Conservation (phyloP, 2,888 invertebrate species). For the Sinotaia quadrata region DNA sequence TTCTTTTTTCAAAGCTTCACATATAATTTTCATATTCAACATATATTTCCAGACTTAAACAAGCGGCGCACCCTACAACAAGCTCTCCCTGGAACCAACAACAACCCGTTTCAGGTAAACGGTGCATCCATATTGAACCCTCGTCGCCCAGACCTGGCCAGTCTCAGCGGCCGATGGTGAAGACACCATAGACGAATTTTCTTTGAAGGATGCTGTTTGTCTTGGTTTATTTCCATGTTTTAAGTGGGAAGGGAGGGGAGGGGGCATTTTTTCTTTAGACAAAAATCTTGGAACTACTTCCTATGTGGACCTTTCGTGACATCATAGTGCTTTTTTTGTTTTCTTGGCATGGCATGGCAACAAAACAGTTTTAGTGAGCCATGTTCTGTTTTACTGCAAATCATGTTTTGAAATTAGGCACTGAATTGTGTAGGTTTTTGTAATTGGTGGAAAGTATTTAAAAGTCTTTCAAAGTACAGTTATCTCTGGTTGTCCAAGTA, state of each 20-base stretch:
- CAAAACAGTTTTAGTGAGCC: neutral
- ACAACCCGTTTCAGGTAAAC: constrained; percentile 41
- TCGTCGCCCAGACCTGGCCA: constrained; percentile 53
- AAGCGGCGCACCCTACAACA: constrained; percentile 52
- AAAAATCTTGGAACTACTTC: constrained; percentile 59
- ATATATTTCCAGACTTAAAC: constrained; percentile 53
- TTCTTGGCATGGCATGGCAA: neutral
- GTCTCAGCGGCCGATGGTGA: constrained; percentile 55
- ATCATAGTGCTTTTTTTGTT: constrained; percentile 15
- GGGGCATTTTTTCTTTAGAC: constrained; percentile 43
- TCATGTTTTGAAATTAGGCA: too few species aligned
- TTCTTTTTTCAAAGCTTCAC: too few species aligned
- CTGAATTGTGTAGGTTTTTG: too few species aligned
- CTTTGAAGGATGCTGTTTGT: constrained; percentile 34
- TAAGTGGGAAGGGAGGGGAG: too few species aligned
- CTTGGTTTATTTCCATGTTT: constrained; percentile 13
- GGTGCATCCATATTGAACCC: constrained; percentile 36
- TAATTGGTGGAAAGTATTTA: too few species aligned
- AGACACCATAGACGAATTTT: constrained; percentile 27
- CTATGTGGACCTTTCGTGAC: constrained; percentile 51
- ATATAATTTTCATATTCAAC: too few species aligned
- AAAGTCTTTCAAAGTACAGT: too few species aligned
- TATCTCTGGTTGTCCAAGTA: too few species aligned
- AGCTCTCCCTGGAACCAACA: constrained; percentile 19
- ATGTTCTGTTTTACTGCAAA: too few species aligned